Percentiles rank a stretch among this genome's conserved stretches.
Evolutionary conservation across 2,797 vertebrate genomes (phyloP).

Genomic region (Falco berigora): DNA sequence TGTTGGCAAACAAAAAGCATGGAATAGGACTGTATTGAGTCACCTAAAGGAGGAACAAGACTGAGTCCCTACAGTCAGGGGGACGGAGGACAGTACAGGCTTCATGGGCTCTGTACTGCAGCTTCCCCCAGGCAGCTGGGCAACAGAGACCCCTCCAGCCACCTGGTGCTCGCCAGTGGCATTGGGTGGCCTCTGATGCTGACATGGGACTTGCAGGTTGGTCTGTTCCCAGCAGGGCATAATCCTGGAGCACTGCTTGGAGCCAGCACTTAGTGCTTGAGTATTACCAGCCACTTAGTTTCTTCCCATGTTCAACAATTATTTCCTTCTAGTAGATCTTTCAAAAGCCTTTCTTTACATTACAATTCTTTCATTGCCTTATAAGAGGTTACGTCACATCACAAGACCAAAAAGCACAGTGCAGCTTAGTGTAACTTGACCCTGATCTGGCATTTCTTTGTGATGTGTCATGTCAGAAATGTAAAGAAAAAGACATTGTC

Average conservation of each 20-base stretch:
- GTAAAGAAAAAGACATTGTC: conserved; percentile 25
- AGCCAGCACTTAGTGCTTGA: neutral
- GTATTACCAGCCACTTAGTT: neutral
- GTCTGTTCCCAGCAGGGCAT: neutral
- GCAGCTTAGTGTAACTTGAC: conserved; percentile 25
- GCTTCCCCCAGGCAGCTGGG: neutral
- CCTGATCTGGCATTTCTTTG: conserved; percentile 36
- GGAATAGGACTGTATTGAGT: neutral
- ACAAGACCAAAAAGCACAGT: conserved; percentile 50
- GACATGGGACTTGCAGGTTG: neutral
- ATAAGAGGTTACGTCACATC: conserved; percentile 33
- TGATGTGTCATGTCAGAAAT: conserved; percentile 41
- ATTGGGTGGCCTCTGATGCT: neutral
- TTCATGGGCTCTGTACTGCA: neutral
- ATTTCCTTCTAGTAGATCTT: conserved; percentile 30
- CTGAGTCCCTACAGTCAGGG: too few relatives aligned
- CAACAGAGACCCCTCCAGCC: neutral
- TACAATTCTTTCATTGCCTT: conserved; percentile 39
- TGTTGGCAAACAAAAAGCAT: neutral
- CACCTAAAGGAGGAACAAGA: neutral
- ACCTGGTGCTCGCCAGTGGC: neutral
- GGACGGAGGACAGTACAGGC: neutral
- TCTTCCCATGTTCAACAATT: conserved; percentile 2
- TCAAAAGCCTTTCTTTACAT: conserved; percentile 59
- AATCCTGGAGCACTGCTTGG: neutral